These are phyloP conservation scores for Speoplatyrhinus poulsoni DNA, from an alignment of 2,113 vertebrate species.

Conservation along the genomic window DNA sequence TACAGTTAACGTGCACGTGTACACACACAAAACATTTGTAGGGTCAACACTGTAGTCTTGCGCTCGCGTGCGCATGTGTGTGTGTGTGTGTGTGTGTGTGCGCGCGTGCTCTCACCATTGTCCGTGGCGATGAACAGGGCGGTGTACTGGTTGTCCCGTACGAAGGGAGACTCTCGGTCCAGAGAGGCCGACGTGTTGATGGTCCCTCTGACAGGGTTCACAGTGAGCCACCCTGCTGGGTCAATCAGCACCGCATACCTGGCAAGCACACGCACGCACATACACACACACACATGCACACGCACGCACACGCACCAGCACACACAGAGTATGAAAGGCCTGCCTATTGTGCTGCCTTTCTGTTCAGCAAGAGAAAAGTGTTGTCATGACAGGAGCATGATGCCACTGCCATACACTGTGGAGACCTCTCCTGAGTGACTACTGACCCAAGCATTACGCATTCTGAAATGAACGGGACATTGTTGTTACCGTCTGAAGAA, in stretches of 20 bases:
- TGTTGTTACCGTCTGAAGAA: too few relatives aligned
- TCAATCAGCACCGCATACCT: constrained; percentile 91
- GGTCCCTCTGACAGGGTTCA: constrained; percentile 89
- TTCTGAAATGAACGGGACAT: too few relatives aligned
- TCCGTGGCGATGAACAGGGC: constrained; percentile 93
- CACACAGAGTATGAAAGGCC: neutral
- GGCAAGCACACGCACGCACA: neutral
- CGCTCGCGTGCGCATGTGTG: neutral
- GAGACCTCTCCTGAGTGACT: too few relatives aligned
- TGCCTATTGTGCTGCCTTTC: too few relatives aligned
- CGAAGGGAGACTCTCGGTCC: constrained; percentile 90
- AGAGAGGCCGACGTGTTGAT: constrained; percentile 86
- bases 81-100: constrained; percentile 9
- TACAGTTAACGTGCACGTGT: too few relatives aligned
- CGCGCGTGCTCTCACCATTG: constrained; percentile 82
- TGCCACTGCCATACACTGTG: too few relatives aligned
- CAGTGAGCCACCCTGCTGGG: constrained; percentile 91
- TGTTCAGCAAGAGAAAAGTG: too few relatives aligned
- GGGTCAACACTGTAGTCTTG: too few relatives aligned
- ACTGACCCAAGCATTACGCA: too few relatives aligned
- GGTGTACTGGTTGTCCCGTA: constrained; percentile 87
- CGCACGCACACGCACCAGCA: neutral
- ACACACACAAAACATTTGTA: too few relatives aligned
- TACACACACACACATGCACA: neutral
- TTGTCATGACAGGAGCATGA: too few relatives aligned